A percentile compares a stretch with the other conserved stretches of the same genome.
Evolutionary conservation across 2,888 invertebrate species (phyloP).

Genomic region (Stenodema calcarata): DNA sequence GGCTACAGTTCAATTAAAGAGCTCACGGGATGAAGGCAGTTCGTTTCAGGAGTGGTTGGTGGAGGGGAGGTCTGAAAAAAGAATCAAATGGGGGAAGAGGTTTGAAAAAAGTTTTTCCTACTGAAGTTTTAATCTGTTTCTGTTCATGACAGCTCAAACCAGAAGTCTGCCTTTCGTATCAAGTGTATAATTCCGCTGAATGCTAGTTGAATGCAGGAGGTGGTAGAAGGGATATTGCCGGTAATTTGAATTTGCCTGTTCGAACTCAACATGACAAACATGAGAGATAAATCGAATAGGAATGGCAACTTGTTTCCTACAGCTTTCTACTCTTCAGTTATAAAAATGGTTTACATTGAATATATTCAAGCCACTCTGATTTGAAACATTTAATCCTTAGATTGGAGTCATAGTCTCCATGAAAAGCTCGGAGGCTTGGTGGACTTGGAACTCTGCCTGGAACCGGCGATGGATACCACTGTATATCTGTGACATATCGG

Average conservation of each 20-base stretch:
- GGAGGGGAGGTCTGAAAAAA: neutral
- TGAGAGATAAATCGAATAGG: neutral
- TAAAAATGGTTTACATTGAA: no score
- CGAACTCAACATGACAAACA: neutral
- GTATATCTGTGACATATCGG: no score
- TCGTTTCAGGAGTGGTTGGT: neutral
- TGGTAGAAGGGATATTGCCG: neutral
- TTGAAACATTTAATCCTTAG: no score
- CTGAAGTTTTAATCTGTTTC: conserved; percentile 42
- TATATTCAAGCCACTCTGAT: no score
- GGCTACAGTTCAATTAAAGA: conserved; percentile 38
- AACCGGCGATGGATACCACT: no score
- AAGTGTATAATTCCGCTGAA: neutral
- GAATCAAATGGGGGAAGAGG: neutral
- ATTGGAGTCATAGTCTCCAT: no score
- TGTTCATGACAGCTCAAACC: conserved; percentile 13
- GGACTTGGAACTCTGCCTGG: no score
- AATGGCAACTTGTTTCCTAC: no score
- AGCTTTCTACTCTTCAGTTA: no score
- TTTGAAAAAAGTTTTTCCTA: conserved; percentile 33
- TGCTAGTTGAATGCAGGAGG: neutral
- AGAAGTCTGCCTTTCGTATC: neutral
- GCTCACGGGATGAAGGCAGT: neutral
- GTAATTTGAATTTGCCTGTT: neutral
- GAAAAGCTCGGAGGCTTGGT: no score